Base-by-base conservation (phyloP, 1,140 invertebrate genomes). In the Meloidogyne chitwoodi region DNA sequence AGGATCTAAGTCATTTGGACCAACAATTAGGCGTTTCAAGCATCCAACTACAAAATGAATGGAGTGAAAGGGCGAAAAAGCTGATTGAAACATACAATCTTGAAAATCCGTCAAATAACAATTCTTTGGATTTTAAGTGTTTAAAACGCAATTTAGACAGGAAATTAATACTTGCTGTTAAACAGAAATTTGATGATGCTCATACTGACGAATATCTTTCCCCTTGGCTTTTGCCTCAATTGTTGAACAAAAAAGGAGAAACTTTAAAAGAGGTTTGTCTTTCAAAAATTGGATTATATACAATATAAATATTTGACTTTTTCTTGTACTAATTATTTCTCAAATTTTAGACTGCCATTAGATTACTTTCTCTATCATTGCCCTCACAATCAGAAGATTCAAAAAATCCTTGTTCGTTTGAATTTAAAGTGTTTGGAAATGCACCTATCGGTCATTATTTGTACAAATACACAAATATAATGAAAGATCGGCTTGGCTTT, bases 1-100 rank as follows among this genome's bases (percentile, higher is more conserved):
- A 84, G 64, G 85, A 87, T 68, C 76, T 84, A 6, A 87, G 85
- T 56, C 76, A 84, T 38, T 56, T 84, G 22, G 85, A 87, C 27
- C 85, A 83, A 41, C 68, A 84, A 77, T 71, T 84, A 10, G 82
- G 84, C 16, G 62, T 85, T 26, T 81, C 83, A 19, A 77, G 76
- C 56, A 38, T 71, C 16, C 70, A 86, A 64, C 34, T 61, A 26
- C 64, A 74, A 29, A 77, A 84, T 38, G 85, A 84, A 34, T 84
- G 85, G 85, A 41, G 19, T 12, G 77, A 77, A 56, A 78, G 65
- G 2, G 31, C 72, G 11, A 66, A 69, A 48, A 66, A 67, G 14
- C 22, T 78, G 16, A 24, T 34, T 8, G 19, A 72, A 19, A 74
- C 77, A 66, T 83, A 78, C 63, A 74, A 68, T 16, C 41, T 87